Conservation (phyloP, 1,140 invertebrate genomes). For the Drosophila paulistorum region DNA sequence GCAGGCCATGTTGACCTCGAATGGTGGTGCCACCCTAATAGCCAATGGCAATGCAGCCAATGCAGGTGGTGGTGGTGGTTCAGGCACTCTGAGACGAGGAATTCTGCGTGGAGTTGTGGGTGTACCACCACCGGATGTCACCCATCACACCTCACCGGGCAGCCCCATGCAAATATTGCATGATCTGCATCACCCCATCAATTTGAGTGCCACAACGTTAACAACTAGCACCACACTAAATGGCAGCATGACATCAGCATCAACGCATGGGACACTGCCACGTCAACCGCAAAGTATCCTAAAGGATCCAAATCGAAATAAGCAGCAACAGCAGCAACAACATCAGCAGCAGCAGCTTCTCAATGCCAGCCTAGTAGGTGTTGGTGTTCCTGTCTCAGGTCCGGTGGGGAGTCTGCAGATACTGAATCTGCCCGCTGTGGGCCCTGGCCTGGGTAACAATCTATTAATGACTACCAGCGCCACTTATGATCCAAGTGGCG, state of each 20-base stretch:
- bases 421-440: slow-evolving; percentile 69
- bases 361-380: slow-evolving; percentile 68
- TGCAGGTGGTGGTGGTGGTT: slow-evolving; percentile 54
- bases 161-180: slow-evolving; percentile 69
- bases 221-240: slow-evolving; percentile 77
- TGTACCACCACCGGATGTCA: slow-evolving; percentile 79
- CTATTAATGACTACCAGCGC: slow-evolving; percentile 78
- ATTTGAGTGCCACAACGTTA: slow-evolving; percentile 72
- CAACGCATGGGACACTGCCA: slow-evolving; percentile 57
- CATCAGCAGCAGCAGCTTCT: slow-evolving; percentile 62
- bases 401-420: slow-evolving; percentile 77
- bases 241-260: slow-evolving; percentile 74
- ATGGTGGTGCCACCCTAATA: slow-evolving; percentile 56
- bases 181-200: slow-evolving; percentile 79
- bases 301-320: slow-evolving; percentile 85
- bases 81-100: slow-evolving; percentile 75
- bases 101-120: slow-evolving; percentile 73
- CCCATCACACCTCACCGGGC: slow-evolving; percentile 69
- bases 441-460: slow-evolving; percentile 70
- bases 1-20: slow-evolving; percentile 60
- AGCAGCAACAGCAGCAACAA: slow-evolving; percentile 84
- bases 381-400: slow-evolving; percentile 65
- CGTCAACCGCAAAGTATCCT: slow-evolving; percentile 86
- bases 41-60: slow-evolving; percentile 28
- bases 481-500: slow-evolving; percentile 69